phyloP scores from a whole-genome alignment of 2,888 invertebrate genomes.

The Apamea sordens region DNA sequence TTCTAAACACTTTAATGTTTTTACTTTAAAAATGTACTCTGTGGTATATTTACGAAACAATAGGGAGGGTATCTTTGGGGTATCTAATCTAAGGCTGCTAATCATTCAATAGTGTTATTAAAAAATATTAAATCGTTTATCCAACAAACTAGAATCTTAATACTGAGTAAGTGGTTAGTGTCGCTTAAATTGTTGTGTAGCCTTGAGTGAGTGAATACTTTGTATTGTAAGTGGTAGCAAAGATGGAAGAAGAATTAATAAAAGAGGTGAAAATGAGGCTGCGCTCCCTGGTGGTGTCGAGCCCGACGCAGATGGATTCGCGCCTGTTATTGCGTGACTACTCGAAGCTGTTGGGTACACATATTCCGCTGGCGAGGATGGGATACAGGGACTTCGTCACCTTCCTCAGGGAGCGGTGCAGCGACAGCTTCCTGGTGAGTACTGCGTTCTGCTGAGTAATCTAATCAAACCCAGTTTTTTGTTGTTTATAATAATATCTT shows the following conservation, averaged over 20 bases:
- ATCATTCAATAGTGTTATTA: background rate
- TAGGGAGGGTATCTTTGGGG: no score
- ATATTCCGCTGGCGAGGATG: slow-evolving; percentile 76
- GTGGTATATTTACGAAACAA: no score
- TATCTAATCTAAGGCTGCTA: background rate
- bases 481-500: background rate
- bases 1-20: background rate
- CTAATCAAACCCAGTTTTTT: background rate
- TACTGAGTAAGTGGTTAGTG: background rate
- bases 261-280: slow-evolving; percentile 78
- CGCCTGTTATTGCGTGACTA: slow-evolving; percentile 81
- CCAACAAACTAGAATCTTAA: background rate
- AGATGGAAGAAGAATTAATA: slow-evolving; percentile 78
- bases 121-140: background rate
- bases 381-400: slow-evolving; percentile 78
- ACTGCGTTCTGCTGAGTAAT: background rate
- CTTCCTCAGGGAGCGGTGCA: slow-evolving; percentile 81
- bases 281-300: slow-evolving; percentile 85
- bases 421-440: slow-evolving; percentile 83
- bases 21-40: no score
- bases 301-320: slow-evolving; percentile 80
- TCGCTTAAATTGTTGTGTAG: background rate
- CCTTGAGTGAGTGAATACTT: background rate
- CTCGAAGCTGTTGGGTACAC: slow-evolving; percentile 78
- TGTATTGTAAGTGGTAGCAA: slow-evolving; percentile 31